Evolutionary conservation across 2,797 vertebrate species (phyloP).

Genomic region (Lagodon rhomboides): DNA sequence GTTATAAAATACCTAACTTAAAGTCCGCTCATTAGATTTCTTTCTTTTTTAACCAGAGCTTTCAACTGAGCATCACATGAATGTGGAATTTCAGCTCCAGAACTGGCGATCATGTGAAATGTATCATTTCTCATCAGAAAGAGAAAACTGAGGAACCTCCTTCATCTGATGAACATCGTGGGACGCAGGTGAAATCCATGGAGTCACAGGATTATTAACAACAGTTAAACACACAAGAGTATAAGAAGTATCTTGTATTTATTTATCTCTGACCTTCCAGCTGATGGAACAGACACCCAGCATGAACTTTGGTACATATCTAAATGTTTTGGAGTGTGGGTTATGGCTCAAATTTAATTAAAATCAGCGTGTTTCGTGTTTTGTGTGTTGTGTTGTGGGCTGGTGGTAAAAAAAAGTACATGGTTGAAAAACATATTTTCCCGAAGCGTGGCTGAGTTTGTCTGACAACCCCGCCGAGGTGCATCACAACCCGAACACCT

Average conservation of each 20-base stretch:
- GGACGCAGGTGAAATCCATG: not conserved
- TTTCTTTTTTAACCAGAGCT: too few relatives aligned
- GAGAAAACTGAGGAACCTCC: too few relatives aligned
- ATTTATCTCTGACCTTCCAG: not conserved
- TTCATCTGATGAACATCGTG: not conserved
- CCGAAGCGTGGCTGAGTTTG: conserved; percentile 18
- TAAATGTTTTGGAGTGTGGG: not conserved
- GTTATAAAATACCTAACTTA: too few relatives aligned
- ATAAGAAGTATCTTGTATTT: not conserved
- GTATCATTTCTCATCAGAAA: too few relatives aligned
- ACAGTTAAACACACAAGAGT: not conserved
- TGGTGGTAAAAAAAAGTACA: conserved; percentile 19
- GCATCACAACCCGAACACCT: conserved; percentile 16
- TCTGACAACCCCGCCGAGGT: not conserved
- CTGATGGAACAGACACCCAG: not conserved
- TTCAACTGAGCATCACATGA: too few relatives aligned
- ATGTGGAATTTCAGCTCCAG: too few relatives aligned
- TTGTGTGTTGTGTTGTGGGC: not conserved
- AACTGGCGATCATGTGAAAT: too few relatives aligned
- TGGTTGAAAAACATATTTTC: not conserved
- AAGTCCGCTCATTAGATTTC: too few relatives aligned
- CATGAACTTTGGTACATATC: not conserved
- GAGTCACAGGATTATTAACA: not conserved
- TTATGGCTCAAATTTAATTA: not conserved
- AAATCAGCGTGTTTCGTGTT: conserved; percentile 5